Conservation (phyloP, 2,113 vertebrate species). For the Forbesichthys papilliferus region DNA sequence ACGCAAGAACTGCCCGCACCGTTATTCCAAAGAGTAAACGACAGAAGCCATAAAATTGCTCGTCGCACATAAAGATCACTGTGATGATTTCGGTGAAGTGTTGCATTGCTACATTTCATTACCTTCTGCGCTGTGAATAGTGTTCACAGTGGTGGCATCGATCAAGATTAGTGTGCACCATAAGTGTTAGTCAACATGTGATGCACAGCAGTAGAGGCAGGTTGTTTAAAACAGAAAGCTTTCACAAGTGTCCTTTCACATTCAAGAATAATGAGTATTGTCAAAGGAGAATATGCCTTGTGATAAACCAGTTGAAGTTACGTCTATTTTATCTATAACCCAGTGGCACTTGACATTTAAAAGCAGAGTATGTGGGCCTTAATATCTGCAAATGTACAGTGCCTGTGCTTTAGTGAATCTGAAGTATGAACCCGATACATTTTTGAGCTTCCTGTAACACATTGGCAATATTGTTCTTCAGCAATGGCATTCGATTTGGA, state of each 20-base stretch:
- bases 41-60: conserved; percentile 26
- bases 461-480: conserved; percentile 34
- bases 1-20: conserved; percentile 40
- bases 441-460: conserved; percentile 6
- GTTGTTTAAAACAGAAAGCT: conserved; percentile 26
- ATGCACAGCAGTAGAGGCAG: conserved; percentile 24
- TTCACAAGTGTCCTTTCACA: too few species aligned
- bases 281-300: too few species aligned
- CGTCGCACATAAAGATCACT: conserved; percentile 42
- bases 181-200: conserved; percentile 59
- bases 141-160: conserved; percentile 45
- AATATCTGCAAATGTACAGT: not conserved
- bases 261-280: too few species aligned
- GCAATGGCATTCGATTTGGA: conserved; percentile 49
- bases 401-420: not conserved
- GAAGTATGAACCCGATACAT: not conserved
- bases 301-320: too few species aligned
- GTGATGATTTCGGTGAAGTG: conserved; percentile 48
- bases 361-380: not conserved
- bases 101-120: conserved; percentile 47
- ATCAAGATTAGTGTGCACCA: conserved; percentile 60
- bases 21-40: conserved; percentile 30
- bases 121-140: conserved; percentile 37
- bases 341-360: not conserved
- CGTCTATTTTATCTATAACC: too few species aligned